Base-by-base conservation (phyloP, 1,140 invertebrate genomes). In the Drosophila tristis region DNA sequence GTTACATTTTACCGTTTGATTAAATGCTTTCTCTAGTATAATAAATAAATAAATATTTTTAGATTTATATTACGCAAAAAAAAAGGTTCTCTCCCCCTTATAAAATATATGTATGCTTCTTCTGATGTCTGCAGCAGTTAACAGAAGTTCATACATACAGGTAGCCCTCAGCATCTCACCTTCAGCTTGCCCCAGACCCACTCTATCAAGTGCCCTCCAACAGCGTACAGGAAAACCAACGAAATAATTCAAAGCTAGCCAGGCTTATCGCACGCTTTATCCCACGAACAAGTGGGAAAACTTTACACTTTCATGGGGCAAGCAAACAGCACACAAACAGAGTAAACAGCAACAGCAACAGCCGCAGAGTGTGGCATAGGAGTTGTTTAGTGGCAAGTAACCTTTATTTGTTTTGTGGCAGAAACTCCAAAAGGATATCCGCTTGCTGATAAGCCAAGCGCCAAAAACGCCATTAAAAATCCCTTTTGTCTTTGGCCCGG, bases 391-490 rank as follows among this genome's bases (percentile, higher is more conserved):
- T 58, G 53, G 26, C 72, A 71, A 59, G 58, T 53, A 70, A 39
- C 35, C 35, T 39, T 39, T 39, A 39, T 39, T 39, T 39, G 35
- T 13, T 39, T 39, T 39, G 35, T 39, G 35, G 11, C 35, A 39
- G 11, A 39, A 78, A 65, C 67, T 81, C 44, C 57, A 64, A 47
- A 67, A 86, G 82, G 82, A 86, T 86, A 89, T 86, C 82, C 82
- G 82, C 51, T 43, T 51, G 57, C 63, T 68, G 82, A 86, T 86
- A 86, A 86, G 78, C 50, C 53, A 71, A 62, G 51, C 62, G 53
- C 50, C 62, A 70, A 61, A 86, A 77, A 81, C 63, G 74, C 82
- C 82, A 87, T 86, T 86, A 86, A 89, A 86, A 78, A 59, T 54
- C 65, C 65, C 78, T 72, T 87, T 87, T 86, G 82, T 86, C 70